Evolutionary conservation across 1,140 invertebrate genomes (phyloP).

Genomic region (Pseudomyrmex gracilis): DNA sequence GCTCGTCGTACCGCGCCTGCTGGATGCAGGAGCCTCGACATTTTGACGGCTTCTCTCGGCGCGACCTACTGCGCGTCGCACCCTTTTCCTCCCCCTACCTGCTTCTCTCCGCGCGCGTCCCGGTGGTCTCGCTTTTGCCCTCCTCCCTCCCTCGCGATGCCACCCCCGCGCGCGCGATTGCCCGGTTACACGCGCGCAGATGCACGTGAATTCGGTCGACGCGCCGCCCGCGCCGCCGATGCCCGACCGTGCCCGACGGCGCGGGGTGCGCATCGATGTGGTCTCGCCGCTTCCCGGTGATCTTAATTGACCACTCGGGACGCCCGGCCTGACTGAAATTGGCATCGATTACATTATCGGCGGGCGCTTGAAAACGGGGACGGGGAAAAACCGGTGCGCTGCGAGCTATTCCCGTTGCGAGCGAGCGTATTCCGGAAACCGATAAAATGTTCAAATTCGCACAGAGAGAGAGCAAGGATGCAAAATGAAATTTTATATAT

Average conservation of each 20-base stretch:
- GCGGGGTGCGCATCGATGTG: slow-evolving; percentile 66
- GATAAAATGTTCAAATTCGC: slow-evolving; percentile 1
- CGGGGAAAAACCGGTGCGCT: slow-evolving; percentile 32
- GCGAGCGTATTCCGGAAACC: neutral
- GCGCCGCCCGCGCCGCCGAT: slow-evolving; percentile 48
- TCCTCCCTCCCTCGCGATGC: neutral
- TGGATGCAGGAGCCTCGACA: slow-evolving; percentile 72
- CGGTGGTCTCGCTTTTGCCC: slow-evolving; percentile 18
- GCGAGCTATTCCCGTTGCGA: slow-evolving; percentile 1
- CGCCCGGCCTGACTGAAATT: slow-evolving; percentile 48
- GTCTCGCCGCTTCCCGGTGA: slow-evolving; percentile 70
- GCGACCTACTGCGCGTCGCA: slow-evolving; percentile 62
- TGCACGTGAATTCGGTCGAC: slow-evolving; percentile 69
- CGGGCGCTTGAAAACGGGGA: slow-evolving; percentile 63
- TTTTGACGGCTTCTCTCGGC: slow-evolving; percentile 74
- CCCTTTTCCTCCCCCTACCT: slow-evolving; percentile 35
- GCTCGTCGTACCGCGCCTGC: slow-evolving; percentile 67
- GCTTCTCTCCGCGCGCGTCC: neutral
- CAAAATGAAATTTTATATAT: neutral
- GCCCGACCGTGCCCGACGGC: slow-evolving; percentile 56
- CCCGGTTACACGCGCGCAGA: slow-evolving; percentile 72
- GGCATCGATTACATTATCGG: slow-evolving; percentile 65
- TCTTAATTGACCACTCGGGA: slow-evolving; percentile 72
- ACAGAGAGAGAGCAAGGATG: no score
- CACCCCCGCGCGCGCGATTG: slow-evolving; percentile 33